Percentiles rank a stretch among this genome's conserved stretches.
These are phyloP conservation scores for Mythimna albipuncta DNA, from an alignment of 2,888 invertebrate species.

Conservation along the genomic window DNA sequence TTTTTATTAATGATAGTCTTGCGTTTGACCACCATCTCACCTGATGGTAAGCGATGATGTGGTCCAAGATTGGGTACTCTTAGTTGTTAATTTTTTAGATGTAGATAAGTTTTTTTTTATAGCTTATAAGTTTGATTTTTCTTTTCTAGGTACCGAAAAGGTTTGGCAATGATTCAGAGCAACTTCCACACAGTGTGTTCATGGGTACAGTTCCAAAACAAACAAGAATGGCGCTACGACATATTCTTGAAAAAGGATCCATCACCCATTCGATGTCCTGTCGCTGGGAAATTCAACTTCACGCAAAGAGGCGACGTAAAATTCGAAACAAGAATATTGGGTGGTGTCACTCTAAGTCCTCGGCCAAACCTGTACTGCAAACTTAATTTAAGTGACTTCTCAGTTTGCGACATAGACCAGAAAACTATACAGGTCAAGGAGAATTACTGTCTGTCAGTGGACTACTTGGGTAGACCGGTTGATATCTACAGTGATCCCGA, in stretches of 20 bases:
- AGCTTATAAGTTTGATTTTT: background rate
- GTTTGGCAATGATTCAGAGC: conserved; percentile 96
- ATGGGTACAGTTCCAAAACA: conserved; percentile 97
- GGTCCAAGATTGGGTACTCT: too few species aligned
- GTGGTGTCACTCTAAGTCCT: conserved; percentile 98
- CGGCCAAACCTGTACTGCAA: conserved; percentile 98
- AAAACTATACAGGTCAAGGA: conserved; percentile 98
- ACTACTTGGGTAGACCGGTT: conserved; percentile 97
- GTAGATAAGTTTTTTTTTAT: too few species aligned
- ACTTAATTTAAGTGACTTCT: conserved; percentile 98
- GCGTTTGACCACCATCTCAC: too few species aligned
- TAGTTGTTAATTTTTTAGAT: too few species aligned
- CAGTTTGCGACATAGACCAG: conserved; percentile 98
- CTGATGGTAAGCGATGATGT: too few species aligned
- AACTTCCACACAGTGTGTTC: conserved; percentile 98
- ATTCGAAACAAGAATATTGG: conserved; percentile 98
- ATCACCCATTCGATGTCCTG: conserved; percentile 97
- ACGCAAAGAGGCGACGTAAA: conserved; percentile 97
- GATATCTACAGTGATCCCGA: conserved; percentile 99
- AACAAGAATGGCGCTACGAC: conserved; percentile 96
- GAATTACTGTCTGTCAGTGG: conserved; percentile 98
- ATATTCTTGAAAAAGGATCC: conserved; percentile 96
- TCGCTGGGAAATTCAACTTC: conserved; percentile 99
- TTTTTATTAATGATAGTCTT: too few species aligned
- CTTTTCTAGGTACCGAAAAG: conserved; percentile 94